Conservation (phyloP, 2,888 invertebrate species). For the Ellobium chinense region DNA sequence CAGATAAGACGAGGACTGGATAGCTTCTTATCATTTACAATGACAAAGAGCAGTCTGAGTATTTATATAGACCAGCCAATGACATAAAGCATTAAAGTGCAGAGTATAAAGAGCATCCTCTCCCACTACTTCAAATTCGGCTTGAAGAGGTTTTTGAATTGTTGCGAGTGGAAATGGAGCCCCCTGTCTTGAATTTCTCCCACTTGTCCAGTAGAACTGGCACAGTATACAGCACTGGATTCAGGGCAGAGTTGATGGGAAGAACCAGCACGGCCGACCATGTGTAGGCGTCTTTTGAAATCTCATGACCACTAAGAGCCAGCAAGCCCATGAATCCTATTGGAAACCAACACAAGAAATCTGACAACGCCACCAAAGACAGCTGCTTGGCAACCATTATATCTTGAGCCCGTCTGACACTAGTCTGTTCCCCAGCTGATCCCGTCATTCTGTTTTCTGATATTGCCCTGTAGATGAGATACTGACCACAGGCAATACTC, state of each 20-base stretch:
- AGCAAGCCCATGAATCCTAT: not conserved
- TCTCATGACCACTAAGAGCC: not conserved
- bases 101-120: too few species aligned
- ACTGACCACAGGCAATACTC: not conserved
- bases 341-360: conserved; percentile 17
- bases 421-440: not conserved
- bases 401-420: not conserved
- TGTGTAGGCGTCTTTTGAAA: not conserved
- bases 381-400: conserved; percentile 6
- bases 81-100: too few species aligned
- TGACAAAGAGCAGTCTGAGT: not conserved
- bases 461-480: not conserved
- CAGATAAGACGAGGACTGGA: too few species aligned
- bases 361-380: conserved; percentile 5
- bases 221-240: conserved; percentile 17
- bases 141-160: too few species aligned
- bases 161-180: too few species aligned
- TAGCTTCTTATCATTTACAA: not conserved
- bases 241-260: conserved; percentile 3
- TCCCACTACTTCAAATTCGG: too few species aligned
- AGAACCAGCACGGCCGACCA: not conserved
- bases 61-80: too few species aligned
- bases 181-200: not conserved
- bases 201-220: not conserved
- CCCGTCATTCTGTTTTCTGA: not conserved